Percentiles rank a stretch among this genome's conserved stretches.
These are phyloP conservation scores for Poecile atricapillus DNA, from an alignment of 2,113 vertebrate species.

Conservation along the genomic window DNA sequence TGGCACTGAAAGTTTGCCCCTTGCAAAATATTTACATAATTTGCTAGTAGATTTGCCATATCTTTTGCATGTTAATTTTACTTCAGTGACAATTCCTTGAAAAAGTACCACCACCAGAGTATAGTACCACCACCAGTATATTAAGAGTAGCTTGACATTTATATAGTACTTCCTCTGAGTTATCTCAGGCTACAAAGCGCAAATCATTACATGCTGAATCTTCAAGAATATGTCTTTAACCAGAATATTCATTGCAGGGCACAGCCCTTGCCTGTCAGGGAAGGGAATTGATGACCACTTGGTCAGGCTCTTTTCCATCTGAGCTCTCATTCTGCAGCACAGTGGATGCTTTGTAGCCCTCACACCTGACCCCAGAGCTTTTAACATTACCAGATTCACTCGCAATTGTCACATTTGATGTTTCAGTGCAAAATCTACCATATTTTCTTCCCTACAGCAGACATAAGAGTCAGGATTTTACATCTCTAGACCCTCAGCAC, in stretches of 20 bases:
- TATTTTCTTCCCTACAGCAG: not conserved
- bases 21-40: constrained; percentile 73
- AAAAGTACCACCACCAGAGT: constrained; percentile 25
- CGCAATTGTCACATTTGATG: not conserved
- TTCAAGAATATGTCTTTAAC: not conserved
- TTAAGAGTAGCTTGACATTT: constrained; percentile 52
- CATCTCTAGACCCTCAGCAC: not conserved
- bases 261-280: not conserved
- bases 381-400: not conserved
- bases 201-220: constrained; percentile 21
- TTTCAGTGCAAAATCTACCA: not conserved
- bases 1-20: constrained; percentile 68
- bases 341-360: not conserved
- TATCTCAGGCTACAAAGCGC: constrained; percentile 40
- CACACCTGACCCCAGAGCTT: not conserved
- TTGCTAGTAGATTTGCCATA: constrained; percentile 64
- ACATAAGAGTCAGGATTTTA: constrained; percentile 3
- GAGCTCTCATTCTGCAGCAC: not conserved
- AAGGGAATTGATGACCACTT: constrained; percentile 9
- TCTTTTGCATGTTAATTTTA: constrained; percentile 66
- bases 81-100: constrained; percentile 48
- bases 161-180: constrained; percentile 41
- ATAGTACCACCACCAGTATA: constrained; percentile 2
- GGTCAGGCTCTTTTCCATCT: not conserved
- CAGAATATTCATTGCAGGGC: not conserved